These are phyloP conservation scores for Galemys pyrenaicus DNA, from an alignment of 2,113 vertebrate genomes.

Conservation along the genomic window DNA sequence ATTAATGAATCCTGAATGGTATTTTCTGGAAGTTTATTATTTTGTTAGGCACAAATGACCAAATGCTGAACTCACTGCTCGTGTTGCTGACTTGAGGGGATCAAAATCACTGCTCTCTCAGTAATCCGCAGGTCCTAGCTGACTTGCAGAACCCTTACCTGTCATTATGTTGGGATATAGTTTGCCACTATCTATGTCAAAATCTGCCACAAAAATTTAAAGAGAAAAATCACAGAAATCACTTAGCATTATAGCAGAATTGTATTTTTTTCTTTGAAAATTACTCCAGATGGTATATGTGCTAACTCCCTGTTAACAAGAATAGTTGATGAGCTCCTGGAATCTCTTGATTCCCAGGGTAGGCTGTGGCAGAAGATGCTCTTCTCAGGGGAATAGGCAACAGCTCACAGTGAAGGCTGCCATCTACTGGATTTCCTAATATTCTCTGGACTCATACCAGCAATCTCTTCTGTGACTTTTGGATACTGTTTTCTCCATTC, in stretches of 20 bases:
- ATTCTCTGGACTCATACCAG: not conserved
- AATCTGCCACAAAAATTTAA: constrained; percentile 9
- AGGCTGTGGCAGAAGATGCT: not conserved
- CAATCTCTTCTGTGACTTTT: not conserved
- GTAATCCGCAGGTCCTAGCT: not conserved
- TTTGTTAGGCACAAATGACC: constrained; percentile 33
- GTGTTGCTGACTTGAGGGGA: not conserved
- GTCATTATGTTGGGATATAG: not conserved
- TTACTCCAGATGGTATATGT: not conserved
- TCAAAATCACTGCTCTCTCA: constrained; percentile 4
- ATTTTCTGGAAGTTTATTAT: not conserved
- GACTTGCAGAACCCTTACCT: not conserved
- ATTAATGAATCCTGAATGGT: not conserved
- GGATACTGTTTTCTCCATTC: not conserved
- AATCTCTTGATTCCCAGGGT: not conserved
- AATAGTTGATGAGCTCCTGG: not conserved
- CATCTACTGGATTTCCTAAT: constrained; percentile 3
- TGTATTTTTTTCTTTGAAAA: constrained; percentile 25
- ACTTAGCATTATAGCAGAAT: constrained; percentile 18
- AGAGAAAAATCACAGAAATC: constrained; percentile 35
- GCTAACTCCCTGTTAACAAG: not conserved
- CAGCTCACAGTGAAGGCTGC: not conserved
- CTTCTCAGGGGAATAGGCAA: not conserved
- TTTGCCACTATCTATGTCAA: not conserved
- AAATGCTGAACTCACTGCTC: not conserved